phyloP scores from a whole-genome alignment of 2,797 vertebrate species.

The Ctenopoma multispine region DNA sequence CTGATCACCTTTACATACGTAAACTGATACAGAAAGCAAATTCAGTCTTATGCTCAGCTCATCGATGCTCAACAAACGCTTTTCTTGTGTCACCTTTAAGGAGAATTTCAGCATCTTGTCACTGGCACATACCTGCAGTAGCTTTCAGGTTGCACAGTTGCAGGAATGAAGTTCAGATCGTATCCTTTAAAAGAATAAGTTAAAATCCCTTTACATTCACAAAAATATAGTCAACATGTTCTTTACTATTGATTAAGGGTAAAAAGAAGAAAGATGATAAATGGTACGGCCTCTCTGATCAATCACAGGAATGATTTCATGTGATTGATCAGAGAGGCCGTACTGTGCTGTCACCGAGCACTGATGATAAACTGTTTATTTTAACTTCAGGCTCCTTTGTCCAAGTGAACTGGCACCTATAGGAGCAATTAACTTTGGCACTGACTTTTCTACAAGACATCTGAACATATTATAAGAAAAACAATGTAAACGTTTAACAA shows the following conservation, averaged over 20 bases:
- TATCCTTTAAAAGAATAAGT: not conserved
- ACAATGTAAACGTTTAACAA: slow-evolving; percentile 8
- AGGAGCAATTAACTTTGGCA: slow-evolving; percentile 1
- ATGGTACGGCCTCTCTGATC: slow-evolving; percentile 41
- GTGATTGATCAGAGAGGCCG: no score
- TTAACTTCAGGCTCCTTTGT: slow-evolving; percentile 19
- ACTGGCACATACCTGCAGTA: no score
- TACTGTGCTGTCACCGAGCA: slow-evolving; percentile 12
- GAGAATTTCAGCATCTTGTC: no score
- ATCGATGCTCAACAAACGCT: no score
- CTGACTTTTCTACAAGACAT: slow-evolving; percentile 5
- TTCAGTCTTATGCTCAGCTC: no score
- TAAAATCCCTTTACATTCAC: not conserved
- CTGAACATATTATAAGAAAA: not conserved
- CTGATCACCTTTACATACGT: no score
- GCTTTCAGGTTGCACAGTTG: no score
- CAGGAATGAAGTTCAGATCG: no score
- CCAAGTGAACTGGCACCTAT: no score
- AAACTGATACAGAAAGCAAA: no score
- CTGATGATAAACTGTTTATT: slow-evolving; percentile 39
- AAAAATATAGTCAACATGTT: not conserved
- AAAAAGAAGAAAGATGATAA: slow-evolving; percentile 8
- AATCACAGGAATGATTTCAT: slow-evolving; percentile 50
- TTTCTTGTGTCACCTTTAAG: no score
- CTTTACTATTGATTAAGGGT: not conserved